Conservation (phyloP, 2,797 vertebrate genomes). For the Syngnathus rostellatus region DNA sequence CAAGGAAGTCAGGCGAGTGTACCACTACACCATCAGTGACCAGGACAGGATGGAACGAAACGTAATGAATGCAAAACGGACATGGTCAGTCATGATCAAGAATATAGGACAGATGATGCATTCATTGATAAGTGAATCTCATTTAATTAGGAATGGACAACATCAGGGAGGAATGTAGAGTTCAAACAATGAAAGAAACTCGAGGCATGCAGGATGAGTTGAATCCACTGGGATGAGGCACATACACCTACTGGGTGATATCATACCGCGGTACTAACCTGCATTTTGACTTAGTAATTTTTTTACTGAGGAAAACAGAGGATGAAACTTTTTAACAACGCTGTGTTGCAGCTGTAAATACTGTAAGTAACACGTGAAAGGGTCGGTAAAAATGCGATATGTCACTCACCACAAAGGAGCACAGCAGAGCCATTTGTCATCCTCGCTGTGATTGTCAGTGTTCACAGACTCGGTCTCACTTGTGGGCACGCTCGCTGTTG, state of each 20-base stretch:
- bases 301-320: conserved; percentile 82
- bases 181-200: conserved; percentile 6
- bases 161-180: conserved; percentile 10
- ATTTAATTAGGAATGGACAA: conserved; percentile 5
- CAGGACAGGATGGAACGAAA: conserved; percentile 2
- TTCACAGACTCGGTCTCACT: conserved; percentile 92
- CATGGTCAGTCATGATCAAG: neutral
- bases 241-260: conserved; percentile 8
- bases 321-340: conserved; percentile 34
- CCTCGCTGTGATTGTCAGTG: conserved; percentile 82
- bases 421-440: conserved; percentile 76
- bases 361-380: neutral
- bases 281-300: conserved; percentile 95
- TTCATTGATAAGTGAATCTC: neutral
- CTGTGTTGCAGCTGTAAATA: neutral
- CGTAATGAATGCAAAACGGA: neutral
- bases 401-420: conserved; percentile 81
- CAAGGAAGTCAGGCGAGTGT: neutral
- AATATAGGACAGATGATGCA: neutral
- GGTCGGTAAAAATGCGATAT: neutral
- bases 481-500: conserved; percentile 85
- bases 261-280: conserved; percentile 77
- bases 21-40: neutral
- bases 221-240: conserved; percentile 12
- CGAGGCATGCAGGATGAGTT: conserved; percentile 27